Evolutionary conservation across 1,140 invertebrate species (phyloP).

Genomic region (Laupala kohalensis): DNA sequence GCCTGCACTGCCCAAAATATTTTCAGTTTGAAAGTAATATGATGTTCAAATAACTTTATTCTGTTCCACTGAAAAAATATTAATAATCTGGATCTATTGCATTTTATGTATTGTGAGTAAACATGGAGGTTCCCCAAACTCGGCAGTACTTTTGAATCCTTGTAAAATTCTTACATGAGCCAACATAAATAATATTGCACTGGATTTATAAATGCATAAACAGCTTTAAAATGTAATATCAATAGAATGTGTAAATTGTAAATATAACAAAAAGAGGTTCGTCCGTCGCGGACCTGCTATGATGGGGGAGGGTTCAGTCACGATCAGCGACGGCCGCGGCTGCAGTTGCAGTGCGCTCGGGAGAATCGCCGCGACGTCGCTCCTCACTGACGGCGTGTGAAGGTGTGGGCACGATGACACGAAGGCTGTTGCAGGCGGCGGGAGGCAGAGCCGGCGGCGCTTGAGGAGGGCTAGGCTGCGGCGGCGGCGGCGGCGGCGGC

Average conservation of each 20-base stretch:
- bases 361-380: neutral
- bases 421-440: slow-evolving; percentile 19
- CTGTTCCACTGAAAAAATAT: no score
- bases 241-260: slow-evolving; percentile 5
- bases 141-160: neutral
- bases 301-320: neutral
- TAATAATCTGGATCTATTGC: no score
- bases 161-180: slow-evolving; percentile 4
- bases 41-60: no score
- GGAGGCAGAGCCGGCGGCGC: slow-evolving; percentile 27
- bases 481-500: slow-evolving; percentile 12
- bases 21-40: no score
- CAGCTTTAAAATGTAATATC: slow-evolving; percentile 7
- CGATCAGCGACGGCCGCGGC: neutral
- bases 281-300: neutral
- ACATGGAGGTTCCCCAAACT: neutral
- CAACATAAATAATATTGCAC: slow-evolving; percentile 14
- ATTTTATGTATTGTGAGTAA: no score
- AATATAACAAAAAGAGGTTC: slow-evolving; percentile 7
- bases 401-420: slow-evolving; percentile 9
- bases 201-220: slow-evolving; percentile 12
- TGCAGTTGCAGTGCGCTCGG: neutral
- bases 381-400: neutral
- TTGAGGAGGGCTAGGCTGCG: slow-evolving; percentile 32
- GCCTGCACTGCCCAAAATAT: no score